Evolutionary conservation across 2,797 vertebrate species (phyloP), one percentile per base, ranked within the genome.

Genomic region (Tauraco hartlaubi): DNA sequence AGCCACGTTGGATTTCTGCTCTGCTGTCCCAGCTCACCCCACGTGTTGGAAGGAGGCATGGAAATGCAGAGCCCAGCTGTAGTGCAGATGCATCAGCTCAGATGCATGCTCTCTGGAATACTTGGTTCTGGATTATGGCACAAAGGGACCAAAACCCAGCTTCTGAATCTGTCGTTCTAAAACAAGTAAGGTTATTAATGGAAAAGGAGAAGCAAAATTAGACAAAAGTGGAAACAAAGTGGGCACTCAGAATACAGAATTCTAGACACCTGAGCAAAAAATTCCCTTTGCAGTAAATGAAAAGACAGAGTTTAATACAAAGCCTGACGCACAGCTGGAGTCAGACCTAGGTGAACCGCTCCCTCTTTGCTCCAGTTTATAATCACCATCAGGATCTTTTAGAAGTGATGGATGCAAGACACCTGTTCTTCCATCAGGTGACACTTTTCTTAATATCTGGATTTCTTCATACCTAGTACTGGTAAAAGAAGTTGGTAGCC

Each of bases 31-130:
- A 94, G 82, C 69, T 95, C 95, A 71, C 90, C 92, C 90, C 90
- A 86, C 17, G 22, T 82, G 88, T 5, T 96, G 95, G 92, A 94
- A 92, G 69, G 55, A 94, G 79, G 48, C 85, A 81, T 44, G 76
- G 90, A 96, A 91, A 94, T 92, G 88, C 59, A 93, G 93, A 92
- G 92, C 92, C 92, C 95, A 96, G 95, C 94, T 97, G 94, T 79
- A 85, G 73, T 79, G 90, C 96, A 92, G 83, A 95, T 95, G 96
- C 63, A 73, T 52, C 87, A 62, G 91, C 91, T 94, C 85, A 81
- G 78, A 93, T 74, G 69, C 67, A n/a, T 19, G 9, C 59, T 84
- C 89, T 59, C 82, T 85, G 69, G 62, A 81, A 73, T 64, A 54
- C 77, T 88, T 73, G 73, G 69, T 91, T 86, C 86, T 91, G 85